phyloP scores from a whole-genome alignment of 2,113 vertebrate genomes.

The Leucoraja erinaceus region DNA sequence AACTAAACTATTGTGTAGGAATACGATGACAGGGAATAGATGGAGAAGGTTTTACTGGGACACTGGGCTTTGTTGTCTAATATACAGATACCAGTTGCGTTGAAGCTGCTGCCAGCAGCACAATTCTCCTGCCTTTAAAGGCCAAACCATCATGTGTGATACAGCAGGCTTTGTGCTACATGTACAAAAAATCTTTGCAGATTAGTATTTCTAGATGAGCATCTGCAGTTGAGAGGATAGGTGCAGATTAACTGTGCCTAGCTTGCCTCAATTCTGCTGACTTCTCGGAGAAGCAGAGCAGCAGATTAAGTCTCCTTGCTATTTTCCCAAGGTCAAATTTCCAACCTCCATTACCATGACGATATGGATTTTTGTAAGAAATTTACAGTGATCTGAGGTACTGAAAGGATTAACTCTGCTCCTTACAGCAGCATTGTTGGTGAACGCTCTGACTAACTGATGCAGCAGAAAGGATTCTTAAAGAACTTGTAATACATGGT shows the following conservation, averaged over 20 bases:
- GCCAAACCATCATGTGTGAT: no score
- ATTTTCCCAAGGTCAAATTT: neutral
- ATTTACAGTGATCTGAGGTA: neutral
- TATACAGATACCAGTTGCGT: neutral
- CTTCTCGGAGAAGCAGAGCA: neutral
- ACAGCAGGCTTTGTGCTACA: no score
- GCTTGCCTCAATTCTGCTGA: neutral
- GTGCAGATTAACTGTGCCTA: neutral
- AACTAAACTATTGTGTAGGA: neutral
- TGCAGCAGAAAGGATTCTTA: neutral
- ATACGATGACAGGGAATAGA: neutral
- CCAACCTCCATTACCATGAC: neutral
- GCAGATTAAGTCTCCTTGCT: neutral
- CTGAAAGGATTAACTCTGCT: neutral
- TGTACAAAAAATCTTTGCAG: no score
- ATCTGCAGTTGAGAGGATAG: neutral
- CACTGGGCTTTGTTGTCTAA: neutral
- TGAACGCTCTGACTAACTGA: neutral
- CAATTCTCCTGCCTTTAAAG: no score
- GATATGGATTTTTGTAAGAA: neutral
- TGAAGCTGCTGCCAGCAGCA: no score
- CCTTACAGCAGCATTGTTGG: neutral
- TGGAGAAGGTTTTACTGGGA: neutral
- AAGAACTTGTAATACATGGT: neutral
- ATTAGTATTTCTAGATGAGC: neutral